These are phyloP conservation scores for Tursiops truncatus DNA, from an alignment of 2,113 vertebrate genomes.

Conservation along the genomic window DNA sequence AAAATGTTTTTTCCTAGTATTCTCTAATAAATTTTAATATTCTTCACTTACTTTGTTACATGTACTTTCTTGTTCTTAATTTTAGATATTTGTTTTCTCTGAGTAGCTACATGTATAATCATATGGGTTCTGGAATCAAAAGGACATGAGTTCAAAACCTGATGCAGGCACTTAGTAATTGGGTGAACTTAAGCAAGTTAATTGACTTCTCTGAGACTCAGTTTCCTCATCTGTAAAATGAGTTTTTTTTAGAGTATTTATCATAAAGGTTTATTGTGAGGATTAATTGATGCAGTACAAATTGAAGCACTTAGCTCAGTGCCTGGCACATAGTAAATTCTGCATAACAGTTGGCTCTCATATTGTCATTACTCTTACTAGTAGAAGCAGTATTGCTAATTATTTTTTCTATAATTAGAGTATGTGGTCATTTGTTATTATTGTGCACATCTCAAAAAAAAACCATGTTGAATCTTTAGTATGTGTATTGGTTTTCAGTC, in stretches of 20 bases:
- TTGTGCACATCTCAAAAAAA: not conserved
- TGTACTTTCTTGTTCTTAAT: not conserved
- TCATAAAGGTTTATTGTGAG: not conserved
- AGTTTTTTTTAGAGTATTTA: not conserved
- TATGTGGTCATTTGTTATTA: not conserved
- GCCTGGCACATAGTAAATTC: not conserved
- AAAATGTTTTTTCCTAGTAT: not conserved
- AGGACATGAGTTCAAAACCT: not conserved
- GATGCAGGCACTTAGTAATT: not conserved
- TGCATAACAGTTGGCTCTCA: not conserved
- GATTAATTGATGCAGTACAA: not conserved
- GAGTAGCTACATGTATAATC: not conserved
- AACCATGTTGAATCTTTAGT: not conserved
- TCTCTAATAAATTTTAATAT: not conserved
- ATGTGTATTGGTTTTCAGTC: not conserved
- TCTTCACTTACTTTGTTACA: not conserved
- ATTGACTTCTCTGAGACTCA: not conserved
- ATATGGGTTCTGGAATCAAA: not conserved
- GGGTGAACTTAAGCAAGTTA: not conserved
- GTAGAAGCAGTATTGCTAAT: not conserved
- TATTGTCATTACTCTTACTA: not conserved
- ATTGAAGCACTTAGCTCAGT: not conserved
- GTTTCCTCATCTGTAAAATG: not conserved
- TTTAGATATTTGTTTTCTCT: not conserved
- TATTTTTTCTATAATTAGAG: not conserved